phyloP scores from a whole-genome alignment of 2,797 vertebrate genomes.

The Coregonus ussuriensis region DNA sequence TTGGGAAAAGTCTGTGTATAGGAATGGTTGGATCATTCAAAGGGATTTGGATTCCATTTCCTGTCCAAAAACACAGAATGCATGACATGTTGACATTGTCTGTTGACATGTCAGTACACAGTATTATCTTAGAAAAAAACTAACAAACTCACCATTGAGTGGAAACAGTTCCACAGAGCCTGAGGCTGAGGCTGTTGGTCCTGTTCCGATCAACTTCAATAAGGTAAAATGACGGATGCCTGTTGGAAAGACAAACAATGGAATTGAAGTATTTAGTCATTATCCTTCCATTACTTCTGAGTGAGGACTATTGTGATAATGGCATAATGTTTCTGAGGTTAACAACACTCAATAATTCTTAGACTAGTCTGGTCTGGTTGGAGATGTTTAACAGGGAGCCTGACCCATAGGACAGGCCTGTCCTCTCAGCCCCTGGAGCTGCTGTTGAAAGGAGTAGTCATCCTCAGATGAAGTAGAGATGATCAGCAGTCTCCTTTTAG shows the following conservation, averaged over 20 bases:
- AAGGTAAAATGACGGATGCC: slow-evolving; percentile 82
- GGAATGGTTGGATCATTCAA: neutral
- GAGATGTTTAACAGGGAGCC: neutral
- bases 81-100: neutral
- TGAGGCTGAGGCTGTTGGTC: slow-evolving; percentile 64
- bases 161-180: slow-evolving; percentile 78
- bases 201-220: slow-evolving; percentile 72
- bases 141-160: slow-evolving; percentile 70
- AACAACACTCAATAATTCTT: neutral
- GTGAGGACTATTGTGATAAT: neutral
- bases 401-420: slow-evolving; percentile 78
- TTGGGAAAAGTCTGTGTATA: neutral
- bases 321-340: neutral
- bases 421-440: slow-evolving; percentile 72
- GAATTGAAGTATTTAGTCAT: neutral
- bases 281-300: neutral
- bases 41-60: neutral
- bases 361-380: neutral
- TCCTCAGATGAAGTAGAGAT: slow-evolving; percentile 76
- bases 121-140: neutral
- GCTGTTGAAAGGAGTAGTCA: slow-evolving; percentile 80
- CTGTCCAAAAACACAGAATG: neutral
- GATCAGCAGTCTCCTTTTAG: slow-evolving; percentile 78
- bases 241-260: slow-evolving; percentile 35
- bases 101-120: neutral